Conservation (phyloP, 2,113 vertebrate species). For the Lycaon pictus region DNA sequence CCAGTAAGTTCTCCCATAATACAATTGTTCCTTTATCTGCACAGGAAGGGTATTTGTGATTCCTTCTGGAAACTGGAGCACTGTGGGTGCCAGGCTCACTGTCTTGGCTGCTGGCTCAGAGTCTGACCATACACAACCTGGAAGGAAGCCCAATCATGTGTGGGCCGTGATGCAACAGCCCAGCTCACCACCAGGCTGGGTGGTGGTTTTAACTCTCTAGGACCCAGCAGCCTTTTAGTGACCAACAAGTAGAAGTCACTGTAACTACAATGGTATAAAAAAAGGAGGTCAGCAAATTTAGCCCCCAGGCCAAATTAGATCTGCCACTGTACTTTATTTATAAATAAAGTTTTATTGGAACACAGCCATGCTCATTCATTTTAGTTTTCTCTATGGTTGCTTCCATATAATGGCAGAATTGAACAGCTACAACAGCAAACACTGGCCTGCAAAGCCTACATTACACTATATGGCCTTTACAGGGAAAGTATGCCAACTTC, state of each 20-base stretch:
- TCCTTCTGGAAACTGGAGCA: conserved; percentile 64
- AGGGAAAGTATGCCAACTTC: neutral
- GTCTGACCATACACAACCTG: conserved; percentile 53
- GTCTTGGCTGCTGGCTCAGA: conserved; percentile 62
- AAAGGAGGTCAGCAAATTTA: neutral
- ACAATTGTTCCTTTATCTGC: conserved; percentile 78
- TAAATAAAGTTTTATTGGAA: neutral
- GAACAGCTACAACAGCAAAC: neutral
- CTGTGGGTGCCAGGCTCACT: neutral
- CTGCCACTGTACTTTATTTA: neutral
- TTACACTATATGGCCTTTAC: neutral
- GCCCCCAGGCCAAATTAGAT: neutral
- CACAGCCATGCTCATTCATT: neutral
- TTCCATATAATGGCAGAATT: neutral
- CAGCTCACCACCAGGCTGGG: neutral
- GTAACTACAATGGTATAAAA: neutral
- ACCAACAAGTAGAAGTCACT: neutral
- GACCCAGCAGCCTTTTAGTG: neutral
- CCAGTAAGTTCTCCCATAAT: conserved; percentile 69
- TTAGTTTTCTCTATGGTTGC: neutral
- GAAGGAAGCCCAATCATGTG: conserved; percentile 41
- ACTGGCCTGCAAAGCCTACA: neutral
- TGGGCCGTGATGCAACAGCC: neutral
- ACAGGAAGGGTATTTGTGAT: conserved; percentile 72
- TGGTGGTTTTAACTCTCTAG: neutral